Conservation (phyloP, 2,888 invertebrate species). For the Drosophila bunnanda region DNA sequence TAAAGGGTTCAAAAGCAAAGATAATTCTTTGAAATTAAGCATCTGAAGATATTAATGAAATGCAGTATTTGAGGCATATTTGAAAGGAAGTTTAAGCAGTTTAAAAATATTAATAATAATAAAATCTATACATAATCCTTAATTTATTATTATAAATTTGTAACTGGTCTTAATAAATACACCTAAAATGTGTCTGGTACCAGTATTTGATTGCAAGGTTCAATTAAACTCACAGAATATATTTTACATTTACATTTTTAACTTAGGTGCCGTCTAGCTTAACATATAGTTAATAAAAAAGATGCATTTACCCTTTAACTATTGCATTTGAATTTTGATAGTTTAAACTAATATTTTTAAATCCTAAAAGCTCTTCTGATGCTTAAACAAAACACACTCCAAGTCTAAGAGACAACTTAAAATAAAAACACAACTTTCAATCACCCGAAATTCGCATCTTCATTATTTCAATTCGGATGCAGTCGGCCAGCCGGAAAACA, state of each 20-base stretch:
- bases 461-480: constrained; percentile 29
- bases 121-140: no score
- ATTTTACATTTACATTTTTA: no score
- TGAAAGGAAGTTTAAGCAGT: background rate
- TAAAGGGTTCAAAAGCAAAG: background rate
- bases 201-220: no score
- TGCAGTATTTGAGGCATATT: background rate
- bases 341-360: background rate
- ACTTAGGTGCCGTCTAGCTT: no score
- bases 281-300: no score
- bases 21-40: background rate
- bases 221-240: no score
- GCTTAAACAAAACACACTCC: background rate
- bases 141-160: no score
- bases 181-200: no score
- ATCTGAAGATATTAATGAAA: background rate
- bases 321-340: background rate
- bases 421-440: constrained; percentile 22
- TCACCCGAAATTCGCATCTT: constrained; percentile 2
- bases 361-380: no score
- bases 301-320: no score
- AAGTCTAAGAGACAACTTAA: background rate
- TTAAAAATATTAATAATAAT: no score
- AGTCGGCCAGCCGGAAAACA: constrained; percentile 27
- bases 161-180: no score